phyloP scores from a whole-genome alignment of 1,140 invertebrate species.

The Theocolax elegans region DNA sequence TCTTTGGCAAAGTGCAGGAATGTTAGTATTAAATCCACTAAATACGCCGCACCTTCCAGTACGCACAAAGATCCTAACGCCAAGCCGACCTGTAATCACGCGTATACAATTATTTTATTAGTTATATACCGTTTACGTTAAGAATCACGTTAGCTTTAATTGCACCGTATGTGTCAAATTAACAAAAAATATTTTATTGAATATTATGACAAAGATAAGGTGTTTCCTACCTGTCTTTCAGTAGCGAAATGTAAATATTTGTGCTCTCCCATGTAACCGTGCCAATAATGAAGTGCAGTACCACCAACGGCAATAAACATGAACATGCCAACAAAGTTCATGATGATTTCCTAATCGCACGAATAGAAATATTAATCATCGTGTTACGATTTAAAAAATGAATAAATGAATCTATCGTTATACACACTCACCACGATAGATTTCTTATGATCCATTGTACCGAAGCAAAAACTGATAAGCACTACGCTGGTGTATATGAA shows the following conservation, averaged over 20 bases:
- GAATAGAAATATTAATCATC: no score
- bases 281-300: slow-evolving; percentile 87
- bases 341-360: slow-evolving; percentile 88
- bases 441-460: slow-evolving; percentile 80
- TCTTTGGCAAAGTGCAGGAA: slow-evolving; percentile 79
- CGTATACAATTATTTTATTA: no score
- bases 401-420: slow-evolving; percentile 10
- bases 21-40: slow-evolving; percentile 80
- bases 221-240: slow-evolving; percentile 73
- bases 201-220: no score
- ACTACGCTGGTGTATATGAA: slow-evolving; percentile 82
- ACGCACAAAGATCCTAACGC: slow-evolving; percentile 83
- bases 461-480: slow-evolving; percentile 78
- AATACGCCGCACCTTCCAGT: slow-evolving; percentile 79
- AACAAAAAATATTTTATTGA: not conserved
- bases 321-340: slow-evolving; percentile 86
- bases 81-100: slow-evolving; percentile 77
- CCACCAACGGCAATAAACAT: slow-evolving; percentile 86
- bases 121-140: no score
- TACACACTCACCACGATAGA: slow-evolving; percentile 66
- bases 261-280: slow-evolving; percentile 81
- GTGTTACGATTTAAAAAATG: slow-evolving; percentile 17
- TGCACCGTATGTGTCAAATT: no score
- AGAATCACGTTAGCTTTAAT: no score
- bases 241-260: slow-evolving; percentile 75